Percentiles rank a stretch among this genome's conserved stretches.
These are phyloP conservation scores for Pachyramphus minor DNA, from an alignment of 2,113 vertebrate genomes.

Conservation along the genomic window DNA sequence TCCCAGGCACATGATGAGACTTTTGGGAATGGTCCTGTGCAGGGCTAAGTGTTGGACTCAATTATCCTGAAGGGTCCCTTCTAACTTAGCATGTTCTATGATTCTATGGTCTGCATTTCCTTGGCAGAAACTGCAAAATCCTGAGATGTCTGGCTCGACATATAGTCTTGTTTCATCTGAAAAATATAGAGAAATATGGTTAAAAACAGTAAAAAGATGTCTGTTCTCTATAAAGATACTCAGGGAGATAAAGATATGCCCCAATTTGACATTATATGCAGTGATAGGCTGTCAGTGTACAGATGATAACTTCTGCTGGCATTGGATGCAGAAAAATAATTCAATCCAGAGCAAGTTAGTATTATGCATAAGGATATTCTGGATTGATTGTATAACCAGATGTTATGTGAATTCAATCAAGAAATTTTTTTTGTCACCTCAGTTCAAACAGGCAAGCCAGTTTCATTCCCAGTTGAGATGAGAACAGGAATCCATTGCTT, in stretches of 20 bases:
- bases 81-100: not conserved
- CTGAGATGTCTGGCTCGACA: not conserved
- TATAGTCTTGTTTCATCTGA: not conserved
- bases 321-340: not conserved
- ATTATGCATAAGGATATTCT: constrained; percentile 2
- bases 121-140: not conserved
- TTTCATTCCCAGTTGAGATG: constrained; percentile 18
- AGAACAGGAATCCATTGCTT: constrained; percentile 27
- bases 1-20: not conserved
- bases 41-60: not conserved
- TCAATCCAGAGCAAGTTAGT: not conserved
- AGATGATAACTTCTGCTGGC: not conserved
- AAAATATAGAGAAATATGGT: not conserved
- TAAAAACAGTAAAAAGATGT: not conserved
- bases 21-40: not conserved
- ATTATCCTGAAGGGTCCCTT: not conserved
- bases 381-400: constrained; percentile 44
- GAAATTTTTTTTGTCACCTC: constrained; percentile 13
- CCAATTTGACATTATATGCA: not conserved
- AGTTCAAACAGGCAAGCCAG: constrained; percentile 19
- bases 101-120: not conserved
- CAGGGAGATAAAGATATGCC: not conserved
- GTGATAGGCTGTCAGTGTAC: not conserved
- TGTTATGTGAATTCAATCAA: constrained; percentile 36
- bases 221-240: not conserved